A percentile compares a stretch with the other conserved stretches of the same genome.
Evolutionary conservation across 2,113 vertebrate species (phyloP).

Genomic region (Eulemur rufifrons): DNA sequence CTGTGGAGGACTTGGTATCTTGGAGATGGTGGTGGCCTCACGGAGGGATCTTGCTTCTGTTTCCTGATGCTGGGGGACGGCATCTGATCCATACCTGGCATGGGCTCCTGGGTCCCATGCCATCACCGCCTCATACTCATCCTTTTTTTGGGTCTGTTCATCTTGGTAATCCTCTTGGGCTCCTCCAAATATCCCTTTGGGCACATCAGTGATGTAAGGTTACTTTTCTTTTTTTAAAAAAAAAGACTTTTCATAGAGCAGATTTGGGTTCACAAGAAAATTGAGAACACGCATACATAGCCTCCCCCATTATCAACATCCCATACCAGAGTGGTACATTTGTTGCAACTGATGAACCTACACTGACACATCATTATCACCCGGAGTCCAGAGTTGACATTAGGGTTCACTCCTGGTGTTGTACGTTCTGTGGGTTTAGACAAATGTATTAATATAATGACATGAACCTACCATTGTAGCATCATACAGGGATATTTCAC

Average conservation of each 20-base stretch:
- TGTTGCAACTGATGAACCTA: not conserved
- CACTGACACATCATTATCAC: not conserved
- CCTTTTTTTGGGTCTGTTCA: not conserved
- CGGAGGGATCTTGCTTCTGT: not conserved
- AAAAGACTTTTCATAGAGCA: not conserved
- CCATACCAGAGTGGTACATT: not conserved
- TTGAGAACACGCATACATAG: not conserved
- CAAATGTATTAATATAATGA: too few relatives aligned
- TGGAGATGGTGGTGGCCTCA: not conserved
- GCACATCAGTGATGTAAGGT: not conserved
- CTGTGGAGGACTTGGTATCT: rapidly evolving
- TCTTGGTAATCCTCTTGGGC: not conserved
- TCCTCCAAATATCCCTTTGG: not conserved
- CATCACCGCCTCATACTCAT: not conserved
- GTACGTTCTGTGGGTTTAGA: not conserved
- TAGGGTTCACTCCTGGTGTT: not conserved
- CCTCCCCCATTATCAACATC: not conserved
- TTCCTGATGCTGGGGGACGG: not conserved
- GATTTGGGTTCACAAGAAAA: not conserved
- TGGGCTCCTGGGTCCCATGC: not conserved
- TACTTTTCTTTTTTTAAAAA: not conserved
- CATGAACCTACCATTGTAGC: not conserved
- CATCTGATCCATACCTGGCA: not conserved
- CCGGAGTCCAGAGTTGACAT: not conserved
- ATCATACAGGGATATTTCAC: not conserved